Evolutionary conservation across 64 coral and sea anemone genomes (phyloP), one percentile per base, ranked within the genome.

Genomic region (Hydrozoanthus tunicans): DNA sequence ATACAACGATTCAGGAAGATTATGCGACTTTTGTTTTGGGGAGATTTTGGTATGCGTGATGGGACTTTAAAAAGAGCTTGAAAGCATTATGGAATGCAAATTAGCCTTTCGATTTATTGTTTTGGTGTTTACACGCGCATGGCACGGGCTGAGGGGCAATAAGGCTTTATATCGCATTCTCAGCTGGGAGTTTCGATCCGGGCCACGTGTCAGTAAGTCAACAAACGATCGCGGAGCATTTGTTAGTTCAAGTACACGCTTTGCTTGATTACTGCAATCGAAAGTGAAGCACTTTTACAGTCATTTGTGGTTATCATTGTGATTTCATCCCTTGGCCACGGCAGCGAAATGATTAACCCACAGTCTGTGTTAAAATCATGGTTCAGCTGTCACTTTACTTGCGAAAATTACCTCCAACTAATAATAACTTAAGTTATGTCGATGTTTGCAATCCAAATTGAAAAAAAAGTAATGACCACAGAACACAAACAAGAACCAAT

Each of bases 201-300:
- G 62, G 80, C 80, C 80, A 82, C 80, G 80, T 82, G 80, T 81
- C 79, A 10, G n/a, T 8, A 59, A 80, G 25, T 79, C 13, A 59
- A 58, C 54, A 25, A 59, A 6, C 25, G 23, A 81, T 51, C 61
- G 56, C 20, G 14, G 51, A 58, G n/a, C 4, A 17, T 12, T 81
- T 55, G n/a, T 80, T 80, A 58, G 78, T 80, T 61, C 58, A 80
- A 80, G 23, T 3, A 4, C 58, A 58, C 56, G 78, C 23, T 32
- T 80, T 80, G 11, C 3, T 27, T 59, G 3, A 9, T 23, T 20
- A 5, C 51, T 27, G 5, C 9, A 58, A 81, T 27, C 10, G 64
- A 69, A 69, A 62, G 23, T 81, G 24, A 60, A 80, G 20, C 7
- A 27, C 57, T 54, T 8, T 79, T 15, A 43, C n/a, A 62, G 62